Base-by-base conservation (phyloP, 2,888 invertebrate species). In the Gasteruption jaculator region DNA sequence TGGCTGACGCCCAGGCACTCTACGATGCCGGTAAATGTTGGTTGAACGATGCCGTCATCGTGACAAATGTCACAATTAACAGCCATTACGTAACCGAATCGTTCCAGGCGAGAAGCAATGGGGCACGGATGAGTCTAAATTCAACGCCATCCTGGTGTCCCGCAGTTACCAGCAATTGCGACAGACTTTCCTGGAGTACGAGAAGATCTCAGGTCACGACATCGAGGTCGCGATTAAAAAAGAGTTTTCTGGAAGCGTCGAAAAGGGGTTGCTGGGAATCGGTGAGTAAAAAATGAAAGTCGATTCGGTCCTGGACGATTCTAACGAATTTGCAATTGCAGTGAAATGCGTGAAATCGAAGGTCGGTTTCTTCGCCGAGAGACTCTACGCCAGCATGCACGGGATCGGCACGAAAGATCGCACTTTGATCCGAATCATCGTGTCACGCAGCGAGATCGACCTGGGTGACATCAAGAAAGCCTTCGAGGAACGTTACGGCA, bases 391-490 rank as follows among this genome's bases (percentile, higher is more conserved):
- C 49, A 83, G 89, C 52, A 92, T 95, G 92, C 85, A 87, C 71
- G 94, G 95, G 31, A 60, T 91, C 60, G 91, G 85, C 30, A 94
- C 94, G 49, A 91, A 88, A 65, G 93, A 95, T 71, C 86, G 87
- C 69, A 90, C 91, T 45, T 76, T 95, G 56, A 92, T 94, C 65
- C 85, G 94, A 68, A 90, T 95, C 60, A 74, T 93, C 52, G 92
- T 93, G 40, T 89, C 91, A 56, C 83, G 92, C 69, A 86, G 88
- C 41, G 89, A 92, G 77, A 90, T 91, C 58, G 94, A 94, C 72
- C 79, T 94, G 61, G 91, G 89, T 41, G 91, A 91, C 70, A 91
- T 95, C 65, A 93, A 92, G 69, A 84, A 86, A 65, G 91, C 91
- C 51, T 95, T 91, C 77, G 85, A 86, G 57, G 76, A 78, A 57